Base-by-base conservation (phyloP, 2,797 vertebrate species). In the Pangasius larnaudii region DNA sequence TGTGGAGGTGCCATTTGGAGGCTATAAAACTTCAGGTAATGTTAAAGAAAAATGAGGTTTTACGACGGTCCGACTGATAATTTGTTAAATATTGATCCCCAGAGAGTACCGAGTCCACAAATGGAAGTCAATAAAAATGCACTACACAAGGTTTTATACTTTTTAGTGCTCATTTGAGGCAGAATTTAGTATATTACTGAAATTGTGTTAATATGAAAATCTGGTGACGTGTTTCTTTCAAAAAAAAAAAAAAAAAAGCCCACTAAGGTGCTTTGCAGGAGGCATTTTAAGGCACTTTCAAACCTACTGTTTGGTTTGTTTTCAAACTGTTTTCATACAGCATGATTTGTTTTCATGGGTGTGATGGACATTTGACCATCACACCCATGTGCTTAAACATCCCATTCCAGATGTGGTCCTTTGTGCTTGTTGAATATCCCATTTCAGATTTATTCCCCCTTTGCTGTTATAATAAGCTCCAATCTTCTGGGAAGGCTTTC, bases 1-100 rank as follows among this genome's bases (percentile, higher is more conserved):
- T 0, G 97, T 99, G 92, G 98, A 99, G 93, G 92, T 99, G 92
- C 99, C 99, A 1, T 99, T 99, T 1, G 99, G 99, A 72, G 99
- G 99, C 19, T 99, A 97, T 92, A 99, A 99, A 93, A 96, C 94
- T 93, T 99, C 99, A 96, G 99, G 99, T 99, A 94, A 90, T 93
- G 7, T 10, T 30, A 46, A 56, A 27, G 13, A 51, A 58, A 22
- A 61, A 74, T 61, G 30, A 42, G 53, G 36, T 81, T 81, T n/a
- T 6, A 46, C 46, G 16, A 67, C 33, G 1, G 53, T 18, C 18
- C 5, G 5, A 16, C 53, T 71, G 36, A 42, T 42, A 6, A 67
- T 67, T 30, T 42, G 42, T 72, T 39, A 72, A 72, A 72, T 22
- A 42, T 39, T 72, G 39, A 49, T 75, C 36, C 71, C 22, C 4